Base-by-base conservation (phyloP, 2,113 vertebrate species). In the Arizona elegans region DNA sequence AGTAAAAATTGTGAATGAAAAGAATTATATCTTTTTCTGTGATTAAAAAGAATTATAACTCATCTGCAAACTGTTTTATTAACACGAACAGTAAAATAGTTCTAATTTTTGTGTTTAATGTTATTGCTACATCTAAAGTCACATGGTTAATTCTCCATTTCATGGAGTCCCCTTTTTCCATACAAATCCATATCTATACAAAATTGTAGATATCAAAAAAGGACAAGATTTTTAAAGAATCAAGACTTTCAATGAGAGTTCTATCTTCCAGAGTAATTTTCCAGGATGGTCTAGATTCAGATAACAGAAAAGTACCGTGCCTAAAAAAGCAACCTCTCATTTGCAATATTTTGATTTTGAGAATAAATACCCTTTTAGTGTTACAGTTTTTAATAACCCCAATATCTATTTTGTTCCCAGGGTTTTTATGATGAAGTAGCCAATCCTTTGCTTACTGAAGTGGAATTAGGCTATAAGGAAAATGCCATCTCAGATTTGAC, bases 381-480 rank as follows among this genome's bases (percentile, higher is more conserved):
- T 87, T 53, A 53, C 26, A 26, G 86, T 26, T 53, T 26, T 29
- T 89, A 13, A 24, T 86, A 23, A 86, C 21, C 23, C 33, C 58
- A 17, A 29, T 47, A 59, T 43, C 43, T 26, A 12, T 65, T 92
- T 53, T 87, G 29, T 87, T 70, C 75, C 0, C 94, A 98, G 99
- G 98, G 98, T 50, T 99, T 99, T 97, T 99, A 99, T 85, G 96
- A 98, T 3, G 99, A 99, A 87, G 98, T 99, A 29, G 97, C 99
- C 15, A 99, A 98, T 93, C 98, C 99, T 0, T 95, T 99, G 95
- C 98, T 99, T 23, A 96, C 90, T 0, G 95, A 98, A 0, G 98
- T 99, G 91, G 95, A 99, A 89, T 75, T 99, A 92, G 96, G 95
- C 47, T 99, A 99, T 95, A 98, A 98, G 1, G 97, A 98, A 94